A percentile compares a stretch with the other conserved stretches of the same genome.
These are phyloP conservation scores for Tethea ocularis DNA, from an alignment of 2,888 invertebrate species.

Conservation along the genomic window DNA sequence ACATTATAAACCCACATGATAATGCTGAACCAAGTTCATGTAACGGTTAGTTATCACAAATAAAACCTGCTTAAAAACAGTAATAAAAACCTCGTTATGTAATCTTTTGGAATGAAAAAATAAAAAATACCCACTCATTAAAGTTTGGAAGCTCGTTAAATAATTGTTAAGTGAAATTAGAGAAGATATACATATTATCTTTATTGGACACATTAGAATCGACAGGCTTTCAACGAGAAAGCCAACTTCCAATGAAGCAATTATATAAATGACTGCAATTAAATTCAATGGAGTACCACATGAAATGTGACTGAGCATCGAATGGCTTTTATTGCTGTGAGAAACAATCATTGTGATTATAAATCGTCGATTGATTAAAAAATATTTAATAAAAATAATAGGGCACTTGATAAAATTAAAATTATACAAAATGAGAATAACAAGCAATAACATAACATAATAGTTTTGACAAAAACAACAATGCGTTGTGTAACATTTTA, in stretches of 20 bases:
- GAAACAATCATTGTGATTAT: conserved; percentile 77
- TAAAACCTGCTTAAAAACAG: background rate
- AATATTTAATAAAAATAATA: conserved; percentile 55
- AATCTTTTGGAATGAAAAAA: background rate
- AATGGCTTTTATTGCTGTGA: conserved; percentile 74
- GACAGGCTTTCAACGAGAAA: conserved; percentile 71
- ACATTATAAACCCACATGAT: background rate
- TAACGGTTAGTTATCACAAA: conserved; percentile 1
- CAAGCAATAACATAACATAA: too few relatives aligned
- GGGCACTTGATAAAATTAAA: conserved; percentile 42
- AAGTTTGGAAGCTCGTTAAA: conserved; percentile 54
- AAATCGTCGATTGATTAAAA: conserved; percentile 60
- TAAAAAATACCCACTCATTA: conserved; percentile 49
- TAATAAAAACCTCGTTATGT: conserved; percentile 5
- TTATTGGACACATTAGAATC: conserved; percentile 71
- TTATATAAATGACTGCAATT: conserved; percentile 78
- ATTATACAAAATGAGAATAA: background rate
- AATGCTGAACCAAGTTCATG: background rate
- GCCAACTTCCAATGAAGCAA: conserved; percentile 70
- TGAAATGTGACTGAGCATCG: conserved; percentile 62
- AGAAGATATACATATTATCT: conserved; percentile 59
- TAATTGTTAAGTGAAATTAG: conserved; percentile 57
- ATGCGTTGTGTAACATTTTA: conserved; percentile 34
- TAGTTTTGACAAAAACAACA: conserved; percentile 8
- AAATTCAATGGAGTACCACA: conserved; percentile 74